phyloP scores from a whole-genome alignment of 1,140 invertebrate species.

The Hydropsyche tenuis region DNA sequence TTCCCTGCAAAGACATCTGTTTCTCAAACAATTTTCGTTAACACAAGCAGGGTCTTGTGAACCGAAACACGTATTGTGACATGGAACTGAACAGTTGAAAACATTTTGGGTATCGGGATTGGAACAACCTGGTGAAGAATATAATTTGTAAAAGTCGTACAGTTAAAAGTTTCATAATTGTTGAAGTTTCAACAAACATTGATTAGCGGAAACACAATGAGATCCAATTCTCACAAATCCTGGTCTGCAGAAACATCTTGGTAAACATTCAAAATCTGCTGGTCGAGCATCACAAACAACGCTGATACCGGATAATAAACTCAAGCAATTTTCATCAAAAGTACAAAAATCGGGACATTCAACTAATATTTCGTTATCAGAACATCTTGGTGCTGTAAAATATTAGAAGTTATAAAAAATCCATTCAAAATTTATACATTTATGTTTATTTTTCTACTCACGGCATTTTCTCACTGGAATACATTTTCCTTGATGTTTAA shows the following conservation, averaged over 20 bases:
- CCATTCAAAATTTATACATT: not conserved
- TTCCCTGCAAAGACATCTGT: not conserved
- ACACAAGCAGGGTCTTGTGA: not conserved
- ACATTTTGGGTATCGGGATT: slow-evolving; percentile 5
- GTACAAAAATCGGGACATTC: slow-evolving; percentile 22
- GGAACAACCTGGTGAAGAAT: not conserved
- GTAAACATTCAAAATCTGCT: slow-evolving; percentile 2
- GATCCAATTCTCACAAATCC: slow-evolving; percentile 1
- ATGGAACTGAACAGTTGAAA: not conserved
- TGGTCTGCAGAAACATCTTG: slow-evolving; percentile 10
- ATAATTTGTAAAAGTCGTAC: not conserved
- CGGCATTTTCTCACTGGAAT: slow-evolving; percentile 3
- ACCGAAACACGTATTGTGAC: not conserved
- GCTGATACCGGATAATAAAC: not conserved
- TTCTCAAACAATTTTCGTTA: not conserved
- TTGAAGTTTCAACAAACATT: not conserved
- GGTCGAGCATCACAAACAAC: slow-evolving; percentile 2
- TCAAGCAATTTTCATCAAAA: not conserved
- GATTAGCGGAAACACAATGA: not conserved
- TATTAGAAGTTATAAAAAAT: not conserved
- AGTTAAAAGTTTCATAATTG: not conserved
- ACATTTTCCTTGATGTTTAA: slow-evolving; percentile 4
- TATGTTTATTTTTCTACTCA: not conserved
- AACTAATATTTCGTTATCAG: slow-evolving; percentile 4
- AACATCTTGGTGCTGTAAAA: slow-evolving; percentile 10